Evolutionary conservation across 2,797 vertebrate species (phyloP).

Genomic region (Carcharodon carcharias): DNA sequence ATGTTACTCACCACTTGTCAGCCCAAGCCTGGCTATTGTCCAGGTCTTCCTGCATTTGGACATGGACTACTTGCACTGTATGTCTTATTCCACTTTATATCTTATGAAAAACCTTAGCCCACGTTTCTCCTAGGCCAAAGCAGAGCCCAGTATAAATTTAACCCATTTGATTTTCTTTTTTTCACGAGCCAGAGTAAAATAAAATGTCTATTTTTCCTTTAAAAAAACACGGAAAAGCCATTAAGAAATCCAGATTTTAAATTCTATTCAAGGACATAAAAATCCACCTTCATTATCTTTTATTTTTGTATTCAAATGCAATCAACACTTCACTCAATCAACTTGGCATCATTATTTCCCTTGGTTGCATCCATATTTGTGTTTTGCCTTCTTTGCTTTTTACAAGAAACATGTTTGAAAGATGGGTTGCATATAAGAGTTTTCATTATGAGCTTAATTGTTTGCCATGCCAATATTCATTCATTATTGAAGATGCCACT

Average conservation of each 20-base stretch:
- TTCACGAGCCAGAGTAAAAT: not conserved
- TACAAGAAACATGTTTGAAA: not conserved
- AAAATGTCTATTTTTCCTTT: not conserved
- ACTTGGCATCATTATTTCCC: not conserved
- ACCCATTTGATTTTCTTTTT: not conserved
- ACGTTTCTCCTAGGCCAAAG: not conserved
- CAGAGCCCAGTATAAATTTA: not conserved
- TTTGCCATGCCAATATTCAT: not conserved
- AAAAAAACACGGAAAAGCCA: not conserved
- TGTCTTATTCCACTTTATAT: not conserved
- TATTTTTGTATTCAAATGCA: not conserved
- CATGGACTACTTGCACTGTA: not conserved
- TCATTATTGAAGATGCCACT: constrained; percentile 7
- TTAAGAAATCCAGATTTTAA: not conserved
- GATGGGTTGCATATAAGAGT: not conserved
- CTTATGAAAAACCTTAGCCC: not conserved
- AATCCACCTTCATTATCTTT: not conserved
- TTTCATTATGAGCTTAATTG: not conserved
- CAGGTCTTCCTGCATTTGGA: too few relatives aligned
- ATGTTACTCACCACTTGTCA: too few relatives aligned
- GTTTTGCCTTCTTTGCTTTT: not conserved
- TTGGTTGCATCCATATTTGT: not conserved
- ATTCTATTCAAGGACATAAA: not conserved
- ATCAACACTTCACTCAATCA: not conserved
- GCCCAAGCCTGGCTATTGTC: too few relatives aligned